phyloP scores from a whole-genome alignment of 2,797 vertebrate genomes.

The Rhyacichthys aspro region DNA sequence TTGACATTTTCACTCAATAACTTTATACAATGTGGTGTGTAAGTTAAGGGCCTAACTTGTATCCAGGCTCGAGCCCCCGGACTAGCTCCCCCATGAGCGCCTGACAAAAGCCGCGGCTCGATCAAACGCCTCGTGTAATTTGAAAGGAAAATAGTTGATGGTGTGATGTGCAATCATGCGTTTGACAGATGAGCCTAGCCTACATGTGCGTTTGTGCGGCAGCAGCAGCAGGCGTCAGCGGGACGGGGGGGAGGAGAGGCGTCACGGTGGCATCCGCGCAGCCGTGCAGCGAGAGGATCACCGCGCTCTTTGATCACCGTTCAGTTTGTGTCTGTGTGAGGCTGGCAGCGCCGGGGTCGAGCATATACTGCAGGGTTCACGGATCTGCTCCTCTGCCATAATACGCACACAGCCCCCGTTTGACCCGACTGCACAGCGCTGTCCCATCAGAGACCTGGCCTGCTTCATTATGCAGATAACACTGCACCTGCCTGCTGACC shows the following conservation, averaged over 20 bases:
- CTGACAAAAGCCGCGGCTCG: constrained; percentile 34
- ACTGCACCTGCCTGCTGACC: constrained; percentile 90
- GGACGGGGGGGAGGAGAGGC: constrained; percentile 5
- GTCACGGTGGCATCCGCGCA: constrained; percentile 31
- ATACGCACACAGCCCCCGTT: constrained; percentile 90
- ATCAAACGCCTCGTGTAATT: constrained; percentile 49
- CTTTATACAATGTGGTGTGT: constrained; percentile 30
- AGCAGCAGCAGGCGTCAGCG: constrained; percentile 59
- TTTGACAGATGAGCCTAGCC: constrained; percentile 64
- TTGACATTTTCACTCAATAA: constrained; percentile 31
- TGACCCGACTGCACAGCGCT: constrained; percentile 89
- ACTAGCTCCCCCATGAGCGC: constrained; percentile 25
- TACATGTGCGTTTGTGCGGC: constrained; percentile 54
- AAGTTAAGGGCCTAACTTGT: constrained; percentile 14
- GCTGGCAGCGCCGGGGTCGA: constrained; percentile 85
- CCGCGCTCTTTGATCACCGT: constrained; percentile 67
- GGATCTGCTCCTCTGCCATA: constrained; percentile 90
- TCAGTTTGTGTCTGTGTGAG: constrained; percentile 80
- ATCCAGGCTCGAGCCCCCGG: constrained; percentile 20
- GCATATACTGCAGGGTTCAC: constrained; percentile 87
- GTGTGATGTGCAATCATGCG: constrained; percentile 46
- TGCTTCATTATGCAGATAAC: constrained; percentile 96
- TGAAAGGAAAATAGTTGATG: constrained; percentile 36
- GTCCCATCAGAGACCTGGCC: constrained; percentile 91
- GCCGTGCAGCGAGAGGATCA: constrained; percentile 52